Percentiles rank a stretch among this genome's conserved stretches.
Conservation (phyloP, 2,888 invertebrate species). For the Chouioia cunea region DNA sequence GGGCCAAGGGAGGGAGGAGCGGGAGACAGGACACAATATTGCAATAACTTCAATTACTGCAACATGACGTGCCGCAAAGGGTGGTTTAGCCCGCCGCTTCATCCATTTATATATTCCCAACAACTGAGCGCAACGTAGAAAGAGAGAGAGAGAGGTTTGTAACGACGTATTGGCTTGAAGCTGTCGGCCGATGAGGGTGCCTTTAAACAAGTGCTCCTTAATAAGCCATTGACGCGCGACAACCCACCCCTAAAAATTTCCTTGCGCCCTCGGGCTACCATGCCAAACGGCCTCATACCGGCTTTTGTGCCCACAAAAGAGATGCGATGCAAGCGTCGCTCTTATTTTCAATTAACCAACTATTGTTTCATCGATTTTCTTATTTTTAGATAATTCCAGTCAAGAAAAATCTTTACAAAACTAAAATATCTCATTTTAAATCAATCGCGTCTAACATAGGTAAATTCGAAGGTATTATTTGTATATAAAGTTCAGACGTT, state of each 20-base stretch:
- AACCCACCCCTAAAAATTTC: constrained; percentile 67
- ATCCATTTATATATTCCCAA: constrained; percentile 63
- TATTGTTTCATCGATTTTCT: no score
- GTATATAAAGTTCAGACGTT: no score
- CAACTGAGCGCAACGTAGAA: constrained; percentile 53
- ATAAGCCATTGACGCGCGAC: constrained; percentile 68
- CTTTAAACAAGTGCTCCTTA: constrained; percentile 69
- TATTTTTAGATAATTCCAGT: no score
- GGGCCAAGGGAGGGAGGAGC: no score
- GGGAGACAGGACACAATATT: constrained; percentile 69
- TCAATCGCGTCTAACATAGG: no score
- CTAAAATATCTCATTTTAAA: no score
- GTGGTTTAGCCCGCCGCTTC: constrained; percentile 52
- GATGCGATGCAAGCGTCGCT: constrained; percentile 26
- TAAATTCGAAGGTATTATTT: no score
- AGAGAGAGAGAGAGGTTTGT: constrained; percentile 39
- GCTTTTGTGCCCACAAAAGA: constrained; percentile 38
- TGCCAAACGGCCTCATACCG: constrained; percentile 40
- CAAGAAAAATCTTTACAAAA: no score
- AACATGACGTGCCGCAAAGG: constrained; percentile 61
- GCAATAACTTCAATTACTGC: constrained; percentile 68
- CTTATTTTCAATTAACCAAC: no score
- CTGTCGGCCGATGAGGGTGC: constrained; percentile 63
- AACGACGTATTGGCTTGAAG: constrained; percentile 61
- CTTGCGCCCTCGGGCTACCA: constrained; percentile 55